Percentiles rank a stretch among this genome's conserved stretches.
Conservation (phyloP, 2,888 invertebrate genomes). For the Drosophila acutilabella region DNA sequence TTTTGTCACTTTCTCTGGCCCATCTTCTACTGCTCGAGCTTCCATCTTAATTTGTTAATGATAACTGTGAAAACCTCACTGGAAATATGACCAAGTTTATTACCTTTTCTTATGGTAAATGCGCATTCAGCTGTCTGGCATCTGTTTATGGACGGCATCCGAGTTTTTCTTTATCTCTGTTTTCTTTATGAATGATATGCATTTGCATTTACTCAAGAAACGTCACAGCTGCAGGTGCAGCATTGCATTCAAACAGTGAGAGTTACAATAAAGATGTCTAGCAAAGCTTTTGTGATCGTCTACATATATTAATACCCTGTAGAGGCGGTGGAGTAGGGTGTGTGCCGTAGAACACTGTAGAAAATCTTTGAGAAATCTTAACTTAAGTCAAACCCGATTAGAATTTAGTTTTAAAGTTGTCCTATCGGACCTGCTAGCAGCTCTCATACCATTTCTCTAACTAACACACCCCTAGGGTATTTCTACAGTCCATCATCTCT, state of each 20-base stretch:
- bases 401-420: too few species aligned
- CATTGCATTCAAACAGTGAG: slow-evolving; percentile 17
- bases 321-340: neutral
- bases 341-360: neutral
- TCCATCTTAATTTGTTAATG: slow-evolving; percentile 32
- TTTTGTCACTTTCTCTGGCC: slow-evolving; percentile 52
- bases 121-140: slow-evolving; percentile 52
- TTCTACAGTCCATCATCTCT: neutral
- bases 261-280: slow-evolving; percentile 26
- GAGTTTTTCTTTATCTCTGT: slow-evolving; percentile 18
- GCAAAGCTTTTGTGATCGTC: slow-evolving; percentile 43
- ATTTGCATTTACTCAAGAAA: slow-evolving; percentile 32
- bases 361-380: too few species aligned
- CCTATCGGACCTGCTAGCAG: too few species aligned
- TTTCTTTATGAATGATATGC: slow-evolving; percentile 9
- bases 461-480: slow-evolving; percentile 8
- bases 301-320: slow-evolving; percentile 11
- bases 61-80: slow-evolving; percentile 57
- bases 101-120: slow-evolving; percentile 18
- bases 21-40: slow-evolving; percentile 28
- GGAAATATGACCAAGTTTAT: slow-evolving; percentile 42
- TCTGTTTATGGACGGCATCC: slow-evolving; percentile 22
- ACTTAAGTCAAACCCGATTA: too few species aligned
- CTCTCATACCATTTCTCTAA: neutral
- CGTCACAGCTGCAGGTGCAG: slow-evolving; percentile 41